Base-by-base conservation (phyloP, 2,797 vertebrate genomes). In the Nyctalus aviator region DNA sequence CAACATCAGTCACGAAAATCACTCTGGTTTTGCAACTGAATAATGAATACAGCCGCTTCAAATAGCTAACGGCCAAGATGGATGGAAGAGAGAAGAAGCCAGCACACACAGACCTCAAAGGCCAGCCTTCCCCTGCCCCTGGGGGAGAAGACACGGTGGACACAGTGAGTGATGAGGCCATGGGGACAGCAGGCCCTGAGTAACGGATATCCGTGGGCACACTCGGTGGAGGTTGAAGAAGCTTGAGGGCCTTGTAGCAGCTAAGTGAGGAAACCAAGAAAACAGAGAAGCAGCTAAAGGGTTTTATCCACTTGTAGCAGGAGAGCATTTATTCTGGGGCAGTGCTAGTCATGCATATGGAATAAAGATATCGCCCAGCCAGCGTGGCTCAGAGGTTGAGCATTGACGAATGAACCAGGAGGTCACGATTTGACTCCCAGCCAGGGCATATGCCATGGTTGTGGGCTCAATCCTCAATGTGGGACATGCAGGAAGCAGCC, bases 221-320 rank as follows among this genome's bases (percentile, higher is more conserved):
- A 91, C 37, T 78, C 44, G 75, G 37, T 59, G 85, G 91, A 71
- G 53, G 3, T 48, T 64, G 69, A 88, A 96, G 93, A 93, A 93
- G 73, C 72, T 84, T 69, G 90, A 96, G 92, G 90, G 57, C 88
- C 85, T 85, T 94, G 21, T 14, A 72, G 89, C 25, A 53, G 95
- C 72, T n/a, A 93, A 78, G 64, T 30, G 62, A 20, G 21, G 77
- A 95, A 97, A 90, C 1, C 95, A 75, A 90, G 96, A 95, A 46
- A 75, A 20, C 62, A 87, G 85, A 93, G 84, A 79, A 83, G 90
- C 94, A 92, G 68, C 81, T 76, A 95, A 93, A 94, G 84, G 23
- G 35, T 79, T 82, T n/a, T 41, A 55, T 41, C 41, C 53, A 20
- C 73, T 83, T 50, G 82, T 55, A 75, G 8, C 48, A 44, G 37